Evolutionary conservation across 2,797 vertebrate species (phyloP), one percentile per base, ranked within the genome.

Genomic region (Melopsittacus undulatus): DNA sequence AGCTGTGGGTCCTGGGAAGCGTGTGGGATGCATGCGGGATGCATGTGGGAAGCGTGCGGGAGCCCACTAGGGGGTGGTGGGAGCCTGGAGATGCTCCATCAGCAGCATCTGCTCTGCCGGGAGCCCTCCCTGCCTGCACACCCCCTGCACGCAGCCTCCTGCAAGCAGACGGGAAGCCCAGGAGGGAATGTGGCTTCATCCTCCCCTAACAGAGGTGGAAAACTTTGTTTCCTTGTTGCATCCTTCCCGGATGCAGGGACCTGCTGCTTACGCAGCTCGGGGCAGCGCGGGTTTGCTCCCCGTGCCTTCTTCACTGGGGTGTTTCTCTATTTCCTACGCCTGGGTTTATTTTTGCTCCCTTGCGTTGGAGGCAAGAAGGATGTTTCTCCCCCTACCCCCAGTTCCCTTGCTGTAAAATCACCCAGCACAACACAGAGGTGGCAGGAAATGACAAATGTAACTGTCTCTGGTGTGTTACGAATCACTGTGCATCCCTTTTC

Each of bases 381-480:
- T 75, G 78, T 40, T 87, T 62, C 64, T 92, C 68, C 72, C 75
- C 54, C 43, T 64, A 24, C 38, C 82, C 43, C 51, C 70, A 38
- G n/a, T 92, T 80, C 52, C 1, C 8, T 89, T 91, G 51, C 80
- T 70, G 23, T 38, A 91, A 90, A 88, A 86, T 92, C 73, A 68
- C 70, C 66, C 83, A 67, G 62, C 88, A 45, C 83, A 92, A 81
- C 90, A 29, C 81, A 73, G 87, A 42, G 80, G 84, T 92, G 91
- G 76, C 89, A 88, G 86, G 91, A 83, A 92, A 90, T 83, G 88
- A 95, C 84, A 89, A 92, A 87, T 81, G 87, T 59, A 92, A 84
- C 64, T 81, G 70, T 88, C 88, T 86, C 66, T 61, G 29, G 34
- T 85, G 64, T 52, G 8, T 90, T 94, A 82, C 67, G 48, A 81